Evolutionary conservation across 2,888 invertebrate genomes (phyloP).

Genomic region (Drosophila multiciliata): DNA sequence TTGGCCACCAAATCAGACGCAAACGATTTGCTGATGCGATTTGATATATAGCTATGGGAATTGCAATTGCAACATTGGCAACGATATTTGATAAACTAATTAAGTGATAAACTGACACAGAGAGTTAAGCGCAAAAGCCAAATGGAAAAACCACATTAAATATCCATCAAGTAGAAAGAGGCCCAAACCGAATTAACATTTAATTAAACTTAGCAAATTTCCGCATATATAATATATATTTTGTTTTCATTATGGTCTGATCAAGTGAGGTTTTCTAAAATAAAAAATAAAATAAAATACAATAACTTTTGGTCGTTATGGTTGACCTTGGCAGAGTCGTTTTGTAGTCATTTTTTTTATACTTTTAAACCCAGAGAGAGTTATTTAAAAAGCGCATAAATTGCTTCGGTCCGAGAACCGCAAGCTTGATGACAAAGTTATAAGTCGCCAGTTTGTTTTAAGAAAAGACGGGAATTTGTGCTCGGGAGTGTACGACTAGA

Average conservation of each 20-base stretch:
- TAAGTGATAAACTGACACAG: slow-evolving; percentile 24
- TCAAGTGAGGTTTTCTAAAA: not conserved
- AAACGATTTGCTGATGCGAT: slow-evolving; percentile 13
- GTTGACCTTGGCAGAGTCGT: slow-evolving; percentile 3
- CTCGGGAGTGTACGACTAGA: not conserved
- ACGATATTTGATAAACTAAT: slow-evolving; percentile 38
- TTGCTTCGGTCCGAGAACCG: slow-evolving; percentile 21
- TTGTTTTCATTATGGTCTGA: not conserved
- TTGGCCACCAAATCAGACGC: slow-evolving; percentile 13
- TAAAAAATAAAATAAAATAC: not conserved
- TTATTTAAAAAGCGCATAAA: slow-evolving; percentile 40
- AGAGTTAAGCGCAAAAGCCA: slow-evolving; percentile 18
- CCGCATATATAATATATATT: not conserved
- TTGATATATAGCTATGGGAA: slow-evolving; percentile 21
- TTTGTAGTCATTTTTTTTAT: not conserved
- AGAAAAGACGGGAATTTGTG: not conserved
- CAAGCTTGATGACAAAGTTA: slow-evolving; percentile 44
- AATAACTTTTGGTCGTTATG: not conserved
- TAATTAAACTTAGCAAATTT: not conserved
- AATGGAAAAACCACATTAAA: slow-evolving; percentile 10
- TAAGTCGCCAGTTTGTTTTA: slow-evolving; percentile 28
- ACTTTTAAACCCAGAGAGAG: slow-evolving; percentile 16
- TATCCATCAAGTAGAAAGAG: not conserved
- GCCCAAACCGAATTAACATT: not conserved
- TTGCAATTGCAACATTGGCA: slow-evolving; percentile 60